Percentiles rank a stretch among this genome's conserved stretches.
Evolutionary conservation across 2,888 invertebrate species (phyloP).

Genomic region (Oasisia sp.): DNA sequence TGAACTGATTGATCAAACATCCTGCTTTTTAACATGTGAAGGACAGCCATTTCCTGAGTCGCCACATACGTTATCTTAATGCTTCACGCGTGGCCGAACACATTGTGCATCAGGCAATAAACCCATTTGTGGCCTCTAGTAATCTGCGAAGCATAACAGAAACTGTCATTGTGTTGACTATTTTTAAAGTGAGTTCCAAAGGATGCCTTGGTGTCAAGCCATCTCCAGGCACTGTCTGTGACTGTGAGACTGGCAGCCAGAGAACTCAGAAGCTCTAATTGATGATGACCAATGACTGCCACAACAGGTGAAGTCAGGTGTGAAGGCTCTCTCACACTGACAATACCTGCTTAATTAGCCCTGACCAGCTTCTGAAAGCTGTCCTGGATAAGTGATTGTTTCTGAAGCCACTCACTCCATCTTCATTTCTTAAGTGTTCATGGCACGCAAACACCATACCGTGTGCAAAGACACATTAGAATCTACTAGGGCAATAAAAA

Average conservation of each 20-base stretch:
- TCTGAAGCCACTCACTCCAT: neutral
- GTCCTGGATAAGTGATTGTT: neutral
- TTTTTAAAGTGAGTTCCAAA: neutral
- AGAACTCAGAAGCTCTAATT: neutral
- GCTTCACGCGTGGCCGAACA: neutral
- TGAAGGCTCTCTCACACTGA: neutral
- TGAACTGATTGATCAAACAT: neutral
- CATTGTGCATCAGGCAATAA: neutral
- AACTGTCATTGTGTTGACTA: neutral
- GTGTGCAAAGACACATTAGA: too few relatives aligned
- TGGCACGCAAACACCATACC: neutral
- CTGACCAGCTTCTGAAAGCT: neutral
- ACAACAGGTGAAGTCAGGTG: slow-evolving; percentile 11
- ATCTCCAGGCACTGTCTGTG: neutral
- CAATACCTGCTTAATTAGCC: neutral
- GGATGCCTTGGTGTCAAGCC: neutral
- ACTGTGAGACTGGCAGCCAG: neutral
- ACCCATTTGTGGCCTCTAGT: neutral
- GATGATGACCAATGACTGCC: neutral
- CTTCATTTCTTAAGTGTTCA: neutral
- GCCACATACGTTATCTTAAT: neutral
- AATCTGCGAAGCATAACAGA: neutral
- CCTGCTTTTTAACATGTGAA: neutral
- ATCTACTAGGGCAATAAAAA: too few relatives aligned
- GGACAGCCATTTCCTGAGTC: neutral